Base-by-base conservation (phyloP, 2,797 vertebrate species). In the Manis pentadactyla region DNA sequence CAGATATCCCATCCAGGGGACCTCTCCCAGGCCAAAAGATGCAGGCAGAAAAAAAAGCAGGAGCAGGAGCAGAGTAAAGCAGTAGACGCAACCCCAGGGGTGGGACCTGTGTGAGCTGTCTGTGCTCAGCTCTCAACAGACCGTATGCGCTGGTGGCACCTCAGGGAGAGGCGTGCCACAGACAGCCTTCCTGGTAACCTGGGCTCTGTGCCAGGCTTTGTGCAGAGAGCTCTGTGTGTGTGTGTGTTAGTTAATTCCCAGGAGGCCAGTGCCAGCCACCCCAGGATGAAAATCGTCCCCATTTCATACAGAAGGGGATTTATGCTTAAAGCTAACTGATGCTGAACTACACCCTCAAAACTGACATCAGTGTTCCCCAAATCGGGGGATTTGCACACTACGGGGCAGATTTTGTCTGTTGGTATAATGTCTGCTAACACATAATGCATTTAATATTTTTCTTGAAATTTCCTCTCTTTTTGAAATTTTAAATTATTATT, bases 151-250 rank as follows among this genome's bases (percentile, higher is more conserved):
- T 0, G 5, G 4, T 4, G 42, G 17, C 0, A 15, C 11, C 37
- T 17, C 5, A 2, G 7, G 23, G 46, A 27, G 2, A 5, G 0
- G 0, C 37, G 10, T 15, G 21, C 5, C 34, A 34, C 46, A 11
- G 53, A 0, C 7, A 11, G 17, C 19, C 46, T 27, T 10, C 42
- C 9, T 18, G 0, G 14, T 5, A 6, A 3, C 34, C 31, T 11
- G 51, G 21, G 31, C 42, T 34, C 57, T 5, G 23, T 0, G 29
- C 49, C 57, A 39, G 86, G n/a, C 66, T 19, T 29, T 29, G 68
- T 0, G 0, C 46, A 1, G 15, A 10, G 84, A 14, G 10, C n/a
- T 31, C 14, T 0, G 2, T 3, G 0, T 2, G 29, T 0, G 2
- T 3, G 0, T 2, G 29, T 0, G 34, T n/a, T 21, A 31, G 3